Percentiles rank a stretch among this genome's conserved stretches.
phyloP scores from a whole-genome alignment of 2,113 vertebrate genomes.

The Tachysurus vachellii region DNA sequence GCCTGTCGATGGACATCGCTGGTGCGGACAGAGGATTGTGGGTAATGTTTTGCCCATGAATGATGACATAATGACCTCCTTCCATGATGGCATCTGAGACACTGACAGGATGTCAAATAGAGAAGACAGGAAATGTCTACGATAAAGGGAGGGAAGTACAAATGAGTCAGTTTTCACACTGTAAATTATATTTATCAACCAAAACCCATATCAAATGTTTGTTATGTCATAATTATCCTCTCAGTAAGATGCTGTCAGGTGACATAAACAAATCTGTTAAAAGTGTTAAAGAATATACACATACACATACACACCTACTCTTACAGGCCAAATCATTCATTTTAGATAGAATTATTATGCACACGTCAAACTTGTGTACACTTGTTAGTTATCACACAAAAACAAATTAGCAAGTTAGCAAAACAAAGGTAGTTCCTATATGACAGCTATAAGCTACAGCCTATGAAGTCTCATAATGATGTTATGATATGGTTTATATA shows the following conservation, averaged over 20 bases:
- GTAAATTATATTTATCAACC: not conserved
- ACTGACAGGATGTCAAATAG: conserved; percentile 34
- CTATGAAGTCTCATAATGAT: too few species aligned
- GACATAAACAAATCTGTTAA: not conserved
- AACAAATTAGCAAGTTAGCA: not conserved
- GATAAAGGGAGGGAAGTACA: not conserved
- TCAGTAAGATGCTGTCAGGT: not conserved
- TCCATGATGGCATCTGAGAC: conserved; percentile 65
- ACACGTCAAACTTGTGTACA: not conserved
- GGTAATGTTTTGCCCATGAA: conserved; percentile 75
- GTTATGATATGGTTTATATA: conserved; percentile 8
- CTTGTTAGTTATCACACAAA: not conserved
- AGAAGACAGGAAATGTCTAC: not conserved
- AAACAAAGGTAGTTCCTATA: not conserved
- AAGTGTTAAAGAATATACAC: not conserved
- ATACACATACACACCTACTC: not conserved
- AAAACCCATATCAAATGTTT: not conserved
- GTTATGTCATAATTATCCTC: not conserved
- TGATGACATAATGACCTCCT: conserved; percentile 58
- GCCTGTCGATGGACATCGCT: conserved; percentile 90
- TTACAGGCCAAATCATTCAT: not conserved
- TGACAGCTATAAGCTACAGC: not conserved
- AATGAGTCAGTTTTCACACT: not conserved
- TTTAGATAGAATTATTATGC: too few species aligned
- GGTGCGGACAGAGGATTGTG: conserved; percentile 67